Base-by-base conservation (phyloP, 2,888 invertebrate genomes). In the Sesamia inferens region DNA sequence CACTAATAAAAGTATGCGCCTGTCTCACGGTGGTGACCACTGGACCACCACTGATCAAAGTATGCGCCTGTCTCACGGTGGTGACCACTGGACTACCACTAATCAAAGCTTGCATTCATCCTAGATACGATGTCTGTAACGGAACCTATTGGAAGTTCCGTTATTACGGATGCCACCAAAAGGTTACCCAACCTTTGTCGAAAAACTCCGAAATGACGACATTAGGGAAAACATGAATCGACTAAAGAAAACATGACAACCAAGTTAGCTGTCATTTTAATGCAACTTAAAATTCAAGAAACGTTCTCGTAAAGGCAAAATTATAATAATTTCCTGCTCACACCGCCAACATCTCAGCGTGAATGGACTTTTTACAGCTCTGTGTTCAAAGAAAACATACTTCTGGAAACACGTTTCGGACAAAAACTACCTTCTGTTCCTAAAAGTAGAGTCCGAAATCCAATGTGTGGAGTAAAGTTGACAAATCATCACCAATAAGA, bases 401-500 rank as follows among this genome's bases (percentile, higher is more conserved):
- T 84, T 81, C 78, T 71, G 6, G 42, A 42, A 24, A 66, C 39
- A 2, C 6, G 48, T 62, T 74, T 57, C 39, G 8, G 51, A 47
- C 54, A 84, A 80, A 84, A 66, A 75, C 55, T 54, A 82, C 84
- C 74, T 71, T 88, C 87, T 71, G 0, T 0, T 0, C 0, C 14
- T 16, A 0, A 10, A 0, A 0, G 68, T 89, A 91, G 67, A 86
- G 89, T 87, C 73, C 10, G 83, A 84, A 87, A 74, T 91, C 22
- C 51, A 64, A 74, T 80, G 76, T 16, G 48, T n/a, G 3, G 14
- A 51, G 62, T 69, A 90, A 92, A 94, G 93, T 94, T 94, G 95
- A 95, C 95, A 95, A 92, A 94, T 94, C 95, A 95, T 94, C 94
- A 90, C 89, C 90, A 89, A 90, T 91, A 90, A 90, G 75, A 92